Evolutionary conservation across 2,888 invertebrate species (phyloP), one percentile per base, ranked within the genome.

Genomic region (Biston stratarius): DNA sequence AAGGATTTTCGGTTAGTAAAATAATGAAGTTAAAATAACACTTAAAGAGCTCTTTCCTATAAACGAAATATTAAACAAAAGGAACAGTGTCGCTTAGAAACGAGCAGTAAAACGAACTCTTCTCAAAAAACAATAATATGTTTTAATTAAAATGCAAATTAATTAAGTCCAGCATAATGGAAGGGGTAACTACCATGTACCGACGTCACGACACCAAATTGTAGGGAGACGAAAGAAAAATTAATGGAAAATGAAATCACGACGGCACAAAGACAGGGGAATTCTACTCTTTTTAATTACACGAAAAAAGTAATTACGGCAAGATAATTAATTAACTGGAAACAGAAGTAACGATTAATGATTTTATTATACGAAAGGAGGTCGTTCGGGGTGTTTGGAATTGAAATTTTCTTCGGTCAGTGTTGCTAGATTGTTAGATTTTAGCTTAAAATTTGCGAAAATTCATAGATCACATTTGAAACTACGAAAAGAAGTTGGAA

Each of bases 171-270:
- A 88, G 88, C 80, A 87, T 88, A 91, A 91, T 90, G 87, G 90
- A 94, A 93, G 92, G 92, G 90, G 92, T 94, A 90, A 88, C 88
- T 88, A 89, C 89, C 87, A 89, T 90, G 89, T 91, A 88, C 83
- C 87, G 83, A 83, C 87, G 89, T 88, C 89, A 90, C 91, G 88
- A 89, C 88, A 88, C 87, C 89, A 91, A 94, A 92, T 93, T 91
- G 96, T 95, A 96, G 95, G 95, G 90, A 95, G 94, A 85, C 86
- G 88, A 92, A 94, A 93, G 92, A 93, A 92, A 93, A 93, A 93
- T 92, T 93, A 93, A 93, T 94, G 90, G 90, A 92, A 94, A 93
- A 92, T 91, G 92, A 92, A 93, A 94, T 94, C 93, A 92, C 89
- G 90, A 89, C 91, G 87, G 90, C 87, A 91, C 92, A 92, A 93